These are phyloP conservation scores for Drosophila phalerata DNA, from an alignment of 2,888 invertebrate genomes.

Conservation along the genomic window DNA sequence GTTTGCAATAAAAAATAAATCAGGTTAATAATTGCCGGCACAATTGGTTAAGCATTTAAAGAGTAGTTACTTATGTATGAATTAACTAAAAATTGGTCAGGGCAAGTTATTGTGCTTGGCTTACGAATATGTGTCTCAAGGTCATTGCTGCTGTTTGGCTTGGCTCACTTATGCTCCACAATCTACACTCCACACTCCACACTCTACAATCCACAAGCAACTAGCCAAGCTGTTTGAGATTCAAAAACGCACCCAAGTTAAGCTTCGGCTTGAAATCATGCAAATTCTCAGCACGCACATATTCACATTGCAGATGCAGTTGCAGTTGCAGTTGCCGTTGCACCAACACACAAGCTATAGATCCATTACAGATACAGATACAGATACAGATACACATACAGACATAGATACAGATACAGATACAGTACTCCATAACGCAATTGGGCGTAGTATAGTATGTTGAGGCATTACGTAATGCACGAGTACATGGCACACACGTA, in stretches of 20 bases:
- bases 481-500: slow-evolving; percentile 17
- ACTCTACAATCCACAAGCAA: slow-evolving; percentile 17
- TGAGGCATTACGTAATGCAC: slow-evolving; percentile 65
- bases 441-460: slow-evolving; percentile 65
- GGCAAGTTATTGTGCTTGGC: slow-evolving; percentile 48
- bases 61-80: slow-evolving; percentile 30
- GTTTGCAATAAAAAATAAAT: slow-evolving; percentile 45
- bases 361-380: slow-evolving; percentile 19
- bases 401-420: slow-evolving; percentile 21
- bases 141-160: slow-evolving; percentile 47
- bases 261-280: slow-evolving; percentile 30
- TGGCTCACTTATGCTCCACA: slow-evolving; percentile 31
- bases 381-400: slow-evolving; percentile 24
- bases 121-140: slow-evolving; percentile 63
- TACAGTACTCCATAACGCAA: slow-evolving; percentile 59
- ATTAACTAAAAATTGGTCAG: slow-evolving; percentile 63
- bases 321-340: slow-evolving; percentile 17
- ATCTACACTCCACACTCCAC: slow-evolving; percentile 18
- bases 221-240: slow-evolving; percentile 54
- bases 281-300: slow-evolving; percentile 63
- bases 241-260: slow-evolving; percentile 51
- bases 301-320: slow-evolving; percentile 20
- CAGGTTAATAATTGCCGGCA: slow-evolving; percentile 44
- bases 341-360: slow-evolving; percentile 8
- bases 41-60: slow-evolving; percentile 45